Conservation (phyloP, 2,888 invertebrate genomes). For the Heliconius sara region DNA sequence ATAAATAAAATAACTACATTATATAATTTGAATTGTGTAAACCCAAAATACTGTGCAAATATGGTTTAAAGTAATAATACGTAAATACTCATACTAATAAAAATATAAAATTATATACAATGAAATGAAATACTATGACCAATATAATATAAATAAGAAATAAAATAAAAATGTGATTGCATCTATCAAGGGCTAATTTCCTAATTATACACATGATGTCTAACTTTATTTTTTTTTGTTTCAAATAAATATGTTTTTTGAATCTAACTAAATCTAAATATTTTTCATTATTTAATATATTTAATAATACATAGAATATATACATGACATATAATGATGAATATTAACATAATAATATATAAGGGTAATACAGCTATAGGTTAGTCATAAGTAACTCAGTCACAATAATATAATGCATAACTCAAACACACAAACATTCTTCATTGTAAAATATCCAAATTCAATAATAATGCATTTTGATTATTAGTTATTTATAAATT, state of each 20-base stretch:
- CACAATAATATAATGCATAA: not conserved
- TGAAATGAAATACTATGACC: not conserved
- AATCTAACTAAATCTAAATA: slow-evolving; percentile 10
- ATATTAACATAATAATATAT: slow-evolving; percentile 19
- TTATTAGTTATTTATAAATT: not conserved
- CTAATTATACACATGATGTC: not conserved
- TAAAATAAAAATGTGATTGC: not conserved
- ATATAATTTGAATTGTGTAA: not conserved
- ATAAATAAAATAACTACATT: slow-evolving; percentile 1
- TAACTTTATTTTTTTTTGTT: not conserved
- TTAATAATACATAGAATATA: slow-evolving; percentile 15
- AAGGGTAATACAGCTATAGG: not conserved
- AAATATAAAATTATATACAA: slow-evolving; percentile 20
- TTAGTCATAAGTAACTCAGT: slow-evolving; percentile 17
- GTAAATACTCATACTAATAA: not conserved
- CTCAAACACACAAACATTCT: slow-evolving; percentile 13
- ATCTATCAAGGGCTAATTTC: not conserved
- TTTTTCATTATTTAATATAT: not conserved
- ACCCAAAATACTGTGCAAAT: slow-evolving; percentile 21
- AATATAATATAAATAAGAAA: not conserved
- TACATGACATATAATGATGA: not conserved
- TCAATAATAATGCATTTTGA: slow-evolving; percentile 1
- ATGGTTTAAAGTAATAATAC: slow-evolving; percentile 2
- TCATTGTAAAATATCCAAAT: not conserved
- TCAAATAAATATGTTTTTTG: not conserved